These are phyloP conservation scores for Eupleurogrammus muticus DNA, from an alignment of 2,797 vertebrate species.

Conservation along the genomic window DNA sequence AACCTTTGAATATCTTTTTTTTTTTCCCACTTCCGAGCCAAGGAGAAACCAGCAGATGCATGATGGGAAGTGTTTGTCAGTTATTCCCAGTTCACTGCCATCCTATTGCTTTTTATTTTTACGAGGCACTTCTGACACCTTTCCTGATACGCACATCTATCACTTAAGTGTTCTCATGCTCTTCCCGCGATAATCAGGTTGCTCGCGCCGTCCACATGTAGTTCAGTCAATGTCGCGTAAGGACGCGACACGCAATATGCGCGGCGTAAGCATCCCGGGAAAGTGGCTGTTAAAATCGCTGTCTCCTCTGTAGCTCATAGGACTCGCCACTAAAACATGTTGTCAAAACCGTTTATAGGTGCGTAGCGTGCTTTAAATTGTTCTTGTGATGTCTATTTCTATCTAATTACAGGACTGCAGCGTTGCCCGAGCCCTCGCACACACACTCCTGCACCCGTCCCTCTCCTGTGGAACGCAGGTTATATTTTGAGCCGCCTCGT, in stretches of 20 bases:
- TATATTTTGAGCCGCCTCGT: slow-evolving; percentile 39
- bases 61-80: slow-evolving; percentile 77
- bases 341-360: slow-evolving; percentile 34
- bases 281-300: slow-evolving; percentile 22
- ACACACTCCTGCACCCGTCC: slow-evolving; percentile 2
- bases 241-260: slow-evolving; percentile 49
- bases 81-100: slow-evolving; percentile 69
- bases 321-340: not conserved
- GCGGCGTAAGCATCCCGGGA: slow-evolving; percentile 47
- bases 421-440: not conserved
- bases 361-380: slow-evolving; percentile 21
- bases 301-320: slow-evolving; percentile 25
- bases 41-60: slow-evolving; percentile 62
- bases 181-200: slow-evolving; percentile 68
- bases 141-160: slow-evolving; percentile 73
- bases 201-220: slow-evolving; percentile 72
- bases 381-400: slow-evolving; percentile 8
- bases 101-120: slow-evolving; percentile 68
- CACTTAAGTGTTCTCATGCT: slow-evolving; percentile 63
- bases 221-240: slow-evolving; percentile 72
- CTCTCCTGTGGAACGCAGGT: slow-evolving; percentile 45
- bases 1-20: slow-evolving; percentile 55
- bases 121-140: slow-evolving; percentile 72
- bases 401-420: slow-evolving; percentile 11
- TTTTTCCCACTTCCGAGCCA: slow-evolving; percentile 29